Base-by-base conservation (phyloP, 1,140 invertebrate species). In the Phymorhynchus buccinoides region DNA sequence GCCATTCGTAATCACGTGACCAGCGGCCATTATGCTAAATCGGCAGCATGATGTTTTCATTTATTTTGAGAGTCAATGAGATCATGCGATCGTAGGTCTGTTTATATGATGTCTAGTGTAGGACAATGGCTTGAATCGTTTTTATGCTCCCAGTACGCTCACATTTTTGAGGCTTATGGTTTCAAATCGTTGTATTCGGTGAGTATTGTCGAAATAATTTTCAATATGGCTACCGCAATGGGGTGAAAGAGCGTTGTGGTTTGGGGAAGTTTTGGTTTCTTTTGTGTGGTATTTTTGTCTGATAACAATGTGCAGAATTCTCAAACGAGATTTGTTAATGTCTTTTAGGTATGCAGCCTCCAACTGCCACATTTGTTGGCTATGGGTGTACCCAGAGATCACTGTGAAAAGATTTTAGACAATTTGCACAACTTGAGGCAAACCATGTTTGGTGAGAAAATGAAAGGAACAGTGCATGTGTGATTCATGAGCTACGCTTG, bases 61-160 rank as follows among this genome's bases (percentile, higher is more conserved):
- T 79, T 85, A 83, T 85, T 83, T 81, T 35, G 39, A 78, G 75
- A 52, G 44, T 52, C 62, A 84, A 82, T 68, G 79, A 79, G 85
- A 83, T 83, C 78, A 84, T 87, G 66, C 78, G 84, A 71, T 83
- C 62, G 30, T 48, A 81, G 79, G 75, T 41, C 37, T 48, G 71
- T 83, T 84, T 44, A 82, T 86, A 89, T 87, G 84, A 93, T 93
- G 92, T 88, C 91, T 73, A 88, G 89, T 75, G 90, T 93, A 22
- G 92, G 91, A 88, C 85, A 90, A 89, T 93, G 92, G 92, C 89
- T 93, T 52, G 91, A 91, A 84, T 91, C 92, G 39, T 92, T 93
- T 86, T 91, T 93, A 91, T 93, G 91, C 87, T 90, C 90, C 86
- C 91, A 93, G 82, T 93, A 92, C 88, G 90, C 92, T 18, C 87